These are phyloP conservation scores for Eupeodes corollae DNA, from an alignment of 1,140 invertebrate species.

Conservation along the genomic window DNA sequence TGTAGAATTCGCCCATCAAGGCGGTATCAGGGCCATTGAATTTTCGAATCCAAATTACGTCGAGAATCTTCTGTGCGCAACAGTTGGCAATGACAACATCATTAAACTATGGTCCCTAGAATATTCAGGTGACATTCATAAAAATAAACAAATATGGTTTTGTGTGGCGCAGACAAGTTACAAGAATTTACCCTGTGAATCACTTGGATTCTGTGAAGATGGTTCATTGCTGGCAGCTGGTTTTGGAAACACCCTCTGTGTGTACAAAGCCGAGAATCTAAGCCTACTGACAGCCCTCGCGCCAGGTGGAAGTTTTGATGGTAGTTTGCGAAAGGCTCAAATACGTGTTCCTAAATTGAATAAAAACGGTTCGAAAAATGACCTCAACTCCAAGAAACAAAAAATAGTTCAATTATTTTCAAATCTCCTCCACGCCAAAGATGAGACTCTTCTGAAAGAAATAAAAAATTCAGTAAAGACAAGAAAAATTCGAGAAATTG, in stretches of 20 bases:
- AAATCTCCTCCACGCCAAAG: constrained; percentile 19
- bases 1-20: constrained; percentile 60
- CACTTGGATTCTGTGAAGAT: constrained; percentile 59
- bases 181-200: constrained; percentile 43
- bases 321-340: constrained; percentile 22
- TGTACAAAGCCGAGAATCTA: constrained; percentile 51
- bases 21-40: constrained; percentile 45
- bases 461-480: constrained; percentile 4
- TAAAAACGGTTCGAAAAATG: constrained; percentile 15
- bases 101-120: constrained; percentile 63
- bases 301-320: constrained; percentile 20
- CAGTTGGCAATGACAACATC: constrained; percentile 53
- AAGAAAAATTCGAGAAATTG: not conserved
- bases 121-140: constrained; percentile 43
- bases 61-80: constrained; percentile 45
- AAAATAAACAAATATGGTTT: constrained; percentile 48
- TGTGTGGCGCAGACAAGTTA: constrained; percentile 56
- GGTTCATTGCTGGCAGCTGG: constrained; percentile 62
- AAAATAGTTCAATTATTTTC: constrained; percentile 18
- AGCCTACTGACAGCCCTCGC: constrained; percentile 43
- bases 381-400: constrained; percentile 17
- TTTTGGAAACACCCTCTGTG: constrained; percentile 56
- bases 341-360: constrained; percentile 15
- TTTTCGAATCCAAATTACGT: constrained; percentile 48
- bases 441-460: constrained; percentile 19